phyloP scores from a whole-genome alignment of 1,140 invertebrate species.

The Pseudomyrmex flavicornis region DNA sequence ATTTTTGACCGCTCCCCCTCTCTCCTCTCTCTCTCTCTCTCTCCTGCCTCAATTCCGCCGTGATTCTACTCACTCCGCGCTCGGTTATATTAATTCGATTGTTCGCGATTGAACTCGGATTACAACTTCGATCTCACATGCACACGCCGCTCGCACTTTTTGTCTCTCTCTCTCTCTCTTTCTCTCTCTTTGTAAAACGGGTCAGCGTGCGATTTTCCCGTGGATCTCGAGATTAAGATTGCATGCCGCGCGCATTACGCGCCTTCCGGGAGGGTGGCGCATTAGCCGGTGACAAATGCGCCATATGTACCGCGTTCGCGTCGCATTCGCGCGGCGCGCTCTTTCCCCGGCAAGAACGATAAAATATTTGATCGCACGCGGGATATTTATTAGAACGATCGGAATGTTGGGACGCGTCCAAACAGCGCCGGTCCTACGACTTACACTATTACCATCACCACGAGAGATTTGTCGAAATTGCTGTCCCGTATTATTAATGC shows the following conservation, averaged over 20 bases:
- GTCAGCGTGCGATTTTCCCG: constrained; percentile 44
- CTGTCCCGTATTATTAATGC: constrained; percentile 27
- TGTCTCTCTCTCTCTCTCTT: no score
- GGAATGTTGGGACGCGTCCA: constrained; percentile 10
- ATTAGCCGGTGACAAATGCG: constrained; percentile 48
- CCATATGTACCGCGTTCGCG: neutral
- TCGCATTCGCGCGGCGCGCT: neutral
- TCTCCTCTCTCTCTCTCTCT: no score
- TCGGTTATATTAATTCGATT: constrained; percentile 62
- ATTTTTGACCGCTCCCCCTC: neutral
- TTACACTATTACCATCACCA: neutral
- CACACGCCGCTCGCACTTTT: neutral
- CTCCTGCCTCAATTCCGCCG: neutral
- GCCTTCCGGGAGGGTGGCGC: neutral
- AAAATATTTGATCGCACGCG: neutral
- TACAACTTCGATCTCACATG: constrained; percentile 46
- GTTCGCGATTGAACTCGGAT: constrained; percentile 41
- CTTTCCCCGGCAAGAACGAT: neutral
- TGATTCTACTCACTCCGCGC: constrained; percentile 9
- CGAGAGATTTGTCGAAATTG: constrained; percentile 38
- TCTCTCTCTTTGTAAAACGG: neutral
- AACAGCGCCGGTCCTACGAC: neutral
- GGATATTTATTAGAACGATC: constrained; percentile 44
- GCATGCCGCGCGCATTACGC: constrained; percentile 16
- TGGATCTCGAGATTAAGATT: constrained; percentile 19